Percentiles rank a stretch among this genome's conserved stretches.
Evolutionary conservation across 2,113 vertebrate species (phyloP).

Genomic region (Paralichthys olivaceus): DNA sequence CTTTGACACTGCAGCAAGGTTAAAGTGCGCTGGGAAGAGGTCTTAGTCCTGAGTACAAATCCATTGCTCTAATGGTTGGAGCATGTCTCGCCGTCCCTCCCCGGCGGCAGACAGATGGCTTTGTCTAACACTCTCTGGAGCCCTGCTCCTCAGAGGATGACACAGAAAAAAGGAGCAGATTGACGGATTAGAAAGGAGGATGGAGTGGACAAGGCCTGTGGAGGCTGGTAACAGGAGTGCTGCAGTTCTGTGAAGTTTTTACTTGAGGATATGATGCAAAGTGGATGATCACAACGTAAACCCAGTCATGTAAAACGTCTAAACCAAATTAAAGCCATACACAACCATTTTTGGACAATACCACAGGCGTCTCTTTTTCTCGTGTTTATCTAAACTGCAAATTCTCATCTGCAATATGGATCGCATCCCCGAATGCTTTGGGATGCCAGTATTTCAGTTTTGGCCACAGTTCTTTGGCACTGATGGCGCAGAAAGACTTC

Average conservation of each 20-base stretch:
- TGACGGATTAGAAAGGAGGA: conserved; percentile 43
- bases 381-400: conserved; percentile 42
- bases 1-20: conserved; percentile 43
- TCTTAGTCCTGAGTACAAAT: conserved; percentile 50
- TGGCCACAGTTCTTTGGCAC: conserved; percentile 37
- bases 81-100: conserved; percentile 54
- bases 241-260: not conserved
- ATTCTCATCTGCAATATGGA: conserved; percentile 56
- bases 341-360: not conserved
- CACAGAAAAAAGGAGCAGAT: conserved; percentile 38
- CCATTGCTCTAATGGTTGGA: conserved; percentile 65
- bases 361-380: conserved; percentile 18
- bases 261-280: not conserved
- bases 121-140: conserved; percentile 51
- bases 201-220: conserved; percentile 37
- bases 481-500: conserved; percentile 12
- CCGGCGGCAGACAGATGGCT: conserved; percentile 60
- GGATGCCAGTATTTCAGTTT: conserved; percentile 50
- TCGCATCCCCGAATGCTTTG: conserved; percentile 42
- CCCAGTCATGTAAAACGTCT: not conserved
- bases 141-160: conserved; percentile 49
- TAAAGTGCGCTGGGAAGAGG: conserved; percentile 25
- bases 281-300: conserved; percentile 14
- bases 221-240: conserved; percentile 30
- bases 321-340: conserved; percentile 8